A percentile compares a stretch with the other conserved stretches of the same genome.
Evolutionary conservation across 2,888 invertebrate species (phyloP).

Genomic region (Capitulum mitella): DNA sequence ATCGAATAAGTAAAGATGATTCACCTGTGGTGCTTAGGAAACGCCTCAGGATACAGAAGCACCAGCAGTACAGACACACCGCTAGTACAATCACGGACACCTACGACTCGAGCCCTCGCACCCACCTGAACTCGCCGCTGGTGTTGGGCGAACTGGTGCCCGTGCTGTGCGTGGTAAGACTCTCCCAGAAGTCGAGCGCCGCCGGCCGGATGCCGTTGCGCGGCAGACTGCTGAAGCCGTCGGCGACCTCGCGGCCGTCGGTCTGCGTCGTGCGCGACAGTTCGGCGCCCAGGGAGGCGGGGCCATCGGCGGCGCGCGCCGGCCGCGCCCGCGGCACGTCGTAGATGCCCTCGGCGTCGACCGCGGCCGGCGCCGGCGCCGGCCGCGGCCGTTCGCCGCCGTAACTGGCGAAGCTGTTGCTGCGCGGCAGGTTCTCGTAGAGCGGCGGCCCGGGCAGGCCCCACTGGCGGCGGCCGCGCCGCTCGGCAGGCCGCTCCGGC

Average conservation of each 20-base stretch:
- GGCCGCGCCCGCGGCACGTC: constrained; percentile 13
- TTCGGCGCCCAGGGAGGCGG: not conserved
- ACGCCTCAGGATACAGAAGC: too few species aligned
- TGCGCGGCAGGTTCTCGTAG: constrained; percentile 22
- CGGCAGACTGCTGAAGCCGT: constrained; percentile 26
- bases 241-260: not conserved
- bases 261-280: not conserved
- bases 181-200: constrained; percentile 36
- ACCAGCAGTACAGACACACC: too few species aligned
- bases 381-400: not conserved
- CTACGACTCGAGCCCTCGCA: not conserved
- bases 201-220: constrained; percentile 29
- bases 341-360: constrained; percentile 14
- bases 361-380: not conserved
- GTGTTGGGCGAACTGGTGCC: constrained; percentile 20
- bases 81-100: too few species aligned
- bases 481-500: not conserved
- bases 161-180: constrained; percentile 15
- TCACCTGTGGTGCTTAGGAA: too few species aligned
- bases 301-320: not conserved
- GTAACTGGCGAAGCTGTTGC: constrained; percentile 9
- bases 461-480: constrained; percentile 12
- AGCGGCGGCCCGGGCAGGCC: constrained; percentile 8
- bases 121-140: constrained; percentile 23
- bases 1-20: too few species aligned